A percentile compares a stretch with the other conserved stretches of the same genome.
Evolutionary conservation across 92 coral and sea anemone species (phyloP).

Genomic region (Palythoa grandiflora): DNA sequence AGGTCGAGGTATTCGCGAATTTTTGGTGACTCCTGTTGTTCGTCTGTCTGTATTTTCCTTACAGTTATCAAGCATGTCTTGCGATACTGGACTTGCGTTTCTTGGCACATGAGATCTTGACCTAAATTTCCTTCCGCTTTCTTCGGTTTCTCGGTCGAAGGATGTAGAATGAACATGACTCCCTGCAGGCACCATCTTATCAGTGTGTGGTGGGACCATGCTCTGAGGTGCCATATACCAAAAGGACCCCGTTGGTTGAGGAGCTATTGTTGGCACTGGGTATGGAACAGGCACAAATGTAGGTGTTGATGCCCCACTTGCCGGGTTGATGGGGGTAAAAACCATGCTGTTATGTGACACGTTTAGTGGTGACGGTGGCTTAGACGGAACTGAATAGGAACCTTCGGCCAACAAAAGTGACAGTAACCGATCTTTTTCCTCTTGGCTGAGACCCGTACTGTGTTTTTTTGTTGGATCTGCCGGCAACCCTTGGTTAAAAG

Average conservation of each 20-base stretch:
- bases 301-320: conserved; percentile 65
- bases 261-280: conserved; percentile 67
- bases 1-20: conserved; percentile 81
- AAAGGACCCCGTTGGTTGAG: conserved; percentile 68
- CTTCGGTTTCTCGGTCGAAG: conserved; percentile 46
- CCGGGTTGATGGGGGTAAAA: conserved; percentile 81
- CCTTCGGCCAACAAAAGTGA: conserved; percentile 60
- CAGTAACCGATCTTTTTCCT: conserved; percentile 60
- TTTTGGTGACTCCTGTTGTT: conserved; percentile 19
- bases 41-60: conserved; percentile 26
- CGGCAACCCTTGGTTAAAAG: neutral
- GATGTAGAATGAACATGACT: conserved; percentile 17
- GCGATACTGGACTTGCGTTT: neutral
- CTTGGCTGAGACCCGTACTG: conserved; percentile 54
- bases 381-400: conserved; percentile 23
- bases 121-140: conserved; percentile 9
- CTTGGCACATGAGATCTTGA: neutral
- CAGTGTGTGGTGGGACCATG: conserved; percentile 62
- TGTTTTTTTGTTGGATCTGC: conserved; percentile 6
- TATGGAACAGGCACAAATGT: conserved; percentile 82
- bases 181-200: conserved; percentile 43
- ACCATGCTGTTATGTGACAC: conserved; percentile 57
- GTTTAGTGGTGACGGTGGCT: conserved; percentile 72
- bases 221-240: conserved; percentile 85
- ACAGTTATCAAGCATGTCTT: neutral